Evolutionary conservation across 2,113 vertebrate genomes (phyloP).

Genomic region (Chloroceryle aenea): DNA sequence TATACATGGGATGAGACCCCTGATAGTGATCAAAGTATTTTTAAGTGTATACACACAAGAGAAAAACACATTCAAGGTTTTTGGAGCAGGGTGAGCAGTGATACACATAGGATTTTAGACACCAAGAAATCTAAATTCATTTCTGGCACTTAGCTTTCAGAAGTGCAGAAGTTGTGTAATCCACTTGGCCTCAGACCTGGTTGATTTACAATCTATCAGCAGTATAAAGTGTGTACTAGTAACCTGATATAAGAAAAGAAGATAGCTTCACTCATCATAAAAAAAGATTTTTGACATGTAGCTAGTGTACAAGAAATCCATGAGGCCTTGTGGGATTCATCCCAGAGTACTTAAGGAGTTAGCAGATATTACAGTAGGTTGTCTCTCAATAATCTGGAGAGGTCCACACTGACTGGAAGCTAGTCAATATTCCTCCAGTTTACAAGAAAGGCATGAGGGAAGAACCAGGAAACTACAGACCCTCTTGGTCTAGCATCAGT

Average conservation of each 20-base stretch:
- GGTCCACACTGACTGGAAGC: background rate
- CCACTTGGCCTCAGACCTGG: background rate
- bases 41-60: background rate
- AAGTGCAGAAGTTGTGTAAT: background rate
- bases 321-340: background rate
- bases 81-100: background rate
- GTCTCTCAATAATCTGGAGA: background rate
- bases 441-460: too few relatives aligned
- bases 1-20: background rate
- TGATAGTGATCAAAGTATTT: background rate
- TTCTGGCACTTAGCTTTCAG: background rate
- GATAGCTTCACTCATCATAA: too few relatives aligned
- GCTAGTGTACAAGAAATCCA: background rate
- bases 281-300: background rate
- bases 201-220: background rate
- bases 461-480: too few relatives aligned
- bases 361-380: too few relatives aligned
- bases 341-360: too few relatives aligned
- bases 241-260: background rate
- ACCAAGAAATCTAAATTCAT: background rate
- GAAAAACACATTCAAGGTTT: background rate
- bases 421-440: too few relatives aligned
- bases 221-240: background rate
- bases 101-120: background rate
- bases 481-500: too few relatives aligned